phyloP scores from a whole-genome alignment of 2,113 vertebrate species.

The Sinocyclocheilus anshuiensis region DNA sequence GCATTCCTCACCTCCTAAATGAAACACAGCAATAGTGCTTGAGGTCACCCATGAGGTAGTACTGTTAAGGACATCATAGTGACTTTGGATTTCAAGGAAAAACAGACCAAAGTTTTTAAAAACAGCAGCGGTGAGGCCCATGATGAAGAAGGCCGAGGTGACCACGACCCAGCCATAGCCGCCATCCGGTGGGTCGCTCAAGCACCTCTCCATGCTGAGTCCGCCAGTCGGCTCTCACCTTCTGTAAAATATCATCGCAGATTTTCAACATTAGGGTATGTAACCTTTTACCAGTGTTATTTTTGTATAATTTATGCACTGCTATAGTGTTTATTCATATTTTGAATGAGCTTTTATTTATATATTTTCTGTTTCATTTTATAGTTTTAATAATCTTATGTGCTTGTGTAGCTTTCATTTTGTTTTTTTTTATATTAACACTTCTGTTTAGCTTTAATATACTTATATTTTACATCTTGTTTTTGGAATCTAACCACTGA shows the following conservation, averaged over 20 bases:
- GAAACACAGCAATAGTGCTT: slow-evolving; percentile 73
- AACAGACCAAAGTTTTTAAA: slow-evolving; percentile 79
- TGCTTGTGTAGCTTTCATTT: not conserved
- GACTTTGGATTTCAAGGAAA: slow-evolving; percentile 78
- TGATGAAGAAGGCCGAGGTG: slow-evolving; percentile 72
- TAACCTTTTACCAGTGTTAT: not conserved
- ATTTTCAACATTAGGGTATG: not conserved
- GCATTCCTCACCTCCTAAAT: slow-evolving; percentile 72
- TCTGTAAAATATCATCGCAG: not conserved
- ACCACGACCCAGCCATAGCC: slow-evolving; percentile 81
- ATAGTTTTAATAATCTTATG: not conserved
- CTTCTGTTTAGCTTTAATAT: not conserved
- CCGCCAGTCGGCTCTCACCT: not conserved
- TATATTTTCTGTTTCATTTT: not conserved
- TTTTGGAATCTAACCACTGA: not conserved
- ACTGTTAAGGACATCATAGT: slow-evolving; percentile 74
- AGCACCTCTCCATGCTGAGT: slow-evolving; percentile 49
- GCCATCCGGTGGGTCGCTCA: slow-evolving; percentile 62
- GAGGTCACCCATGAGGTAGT: slow-evolving; percentile 80
- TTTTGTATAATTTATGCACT: not conserved
- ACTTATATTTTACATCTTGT: not conserved
- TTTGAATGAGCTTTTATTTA: not conserved
- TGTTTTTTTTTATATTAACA: not conserved
- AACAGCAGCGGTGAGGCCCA: slow-evolving; percentile 75
- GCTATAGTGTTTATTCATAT: not conserved